These are phyloP conservation scores for Balaeniceps rex DNA, from an alignment of 2,113 vertebrate species.

Conservation along the genomic window DNA sequence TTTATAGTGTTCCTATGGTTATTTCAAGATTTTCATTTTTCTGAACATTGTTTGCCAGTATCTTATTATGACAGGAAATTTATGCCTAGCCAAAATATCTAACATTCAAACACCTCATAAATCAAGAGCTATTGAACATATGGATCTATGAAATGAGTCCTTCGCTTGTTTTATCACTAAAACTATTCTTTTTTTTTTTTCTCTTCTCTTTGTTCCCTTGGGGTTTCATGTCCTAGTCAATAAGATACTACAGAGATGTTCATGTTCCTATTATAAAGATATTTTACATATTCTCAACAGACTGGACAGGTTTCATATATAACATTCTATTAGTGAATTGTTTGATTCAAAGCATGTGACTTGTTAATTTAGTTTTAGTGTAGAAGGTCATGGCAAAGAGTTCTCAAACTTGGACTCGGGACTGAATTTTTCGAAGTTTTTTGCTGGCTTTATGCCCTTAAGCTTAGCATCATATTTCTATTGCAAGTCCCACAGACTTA, in stretches of 20 bases:
- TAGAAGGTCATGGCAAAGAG: not conserved
- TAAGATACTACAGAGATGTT: not conserved
- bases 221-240: too few relatives aligned
- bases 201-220: not conserved
- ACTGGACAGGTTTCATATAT: not conserved
- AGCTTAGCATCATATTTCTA: not conserved
- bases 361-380: not conserved
- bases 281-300: not conserved
- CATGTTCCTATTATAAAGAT: not conserved
- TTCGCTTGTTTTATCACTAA: not conserved
- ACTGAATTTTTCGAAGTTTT: not conserved
- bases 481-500: not conserved
- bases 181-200: too few relatives aligned
- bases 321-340: not conserved
- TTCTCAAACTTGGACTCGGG: not conserved
- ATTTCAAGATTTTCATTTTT: not conserved
- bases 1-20: not conserved
- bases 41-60: not conserved
- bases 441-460: not conserved
- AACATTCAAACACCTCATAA: not conserved
- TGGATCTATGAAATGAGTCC: not conserved
- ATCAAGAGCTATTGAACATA: not conserved
- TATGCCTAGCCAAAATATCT: not conserved
- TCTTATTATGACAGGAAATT: not conserved
- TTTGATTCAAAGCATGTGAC: not conserved